A percentile compares a stretch with the other conserved stretches of the same genome.
Evolutionary conservation across 2,797 vertebrate genomes (phyloP).

Genomic region (Myripristis jacobus): DNA sequence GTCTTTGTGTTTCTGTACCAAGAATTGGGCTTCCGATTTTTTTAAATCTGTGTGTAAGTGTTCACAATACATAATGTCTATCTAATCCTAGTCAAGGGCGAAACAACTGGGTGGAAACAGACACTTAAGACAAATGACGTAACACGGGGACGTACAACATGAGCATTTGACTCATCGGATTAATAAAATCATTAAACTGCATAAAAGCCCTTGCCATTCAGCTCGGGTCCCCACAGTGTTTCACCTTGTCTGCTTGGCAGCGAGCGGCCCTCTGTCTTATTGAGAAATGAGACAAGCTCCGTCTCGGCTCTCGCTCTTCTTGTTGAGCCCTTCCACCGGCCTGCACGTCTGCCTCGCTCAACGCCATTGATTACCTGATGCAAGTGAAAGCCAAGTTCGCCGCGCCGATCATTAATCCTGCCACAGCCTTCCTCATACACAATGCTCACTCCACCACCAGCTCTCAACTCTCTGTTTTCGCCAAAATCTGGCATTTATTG

Average conservation of each 20-base stretch:
- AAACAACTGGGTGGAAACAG: slow-evolving; percentile 58
- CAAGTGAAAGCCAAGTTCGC: slow-evolving; percentile 76
- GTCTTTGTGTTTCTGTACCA: slow-evolving; percentile 29
- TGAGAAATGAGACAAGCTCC: slow-evolving; percentile 78
- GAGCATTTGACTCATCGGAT: slow-evolving; percentile 73
- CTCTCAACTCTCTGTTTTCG: slow-evolving; percentile 31
- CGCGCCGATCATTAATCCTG: slow-evolving; percentile 77
- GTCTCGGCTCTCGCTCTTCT: slow-evolving; percentile 55
- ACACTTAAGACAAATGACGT: slow-evolving; percentile 67
- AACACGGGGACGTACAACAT: slow-evolving; percentile 41
- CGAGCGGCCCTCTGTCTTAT: slow-evolving; percentile 75
- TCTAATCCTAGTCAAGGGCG: slow-evolving; percentile 51
- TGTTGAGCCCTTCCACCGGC: slow-evolving; percentile 44
- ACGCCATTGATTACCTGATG: slow-evolving; percentile 80
- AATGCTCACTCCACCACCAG: slow-evolving; percentile 7
- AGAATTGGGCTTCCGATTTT: slow-evolving; percentile 12
- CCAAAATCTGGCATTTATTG: slow-evolving; percentile 54
- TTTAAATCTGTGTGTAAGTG: slow-evolving; percentile 39
- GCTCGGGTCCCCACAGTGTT: slow-evolving; percentile 64
- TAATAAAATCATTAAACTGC: slow-evolving; percentile 80
- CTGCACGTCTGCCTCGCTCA: slow-evolving; percentile 66
- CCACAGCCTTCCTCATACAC: slow-evolving; percentile 59
- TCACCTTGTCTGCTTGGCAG: slow-evolving; percentile 81
- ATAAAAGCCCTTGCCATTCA: slow-evolving; percentile 77
- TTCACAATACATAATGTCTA: slow-evolving; percentile 34